A percentile compares a stretch with the other conserved stretches of the same genome.
phyloP scores from a whole-genome alignment of 2,888 invertebrate species.

The Agrotis puta region DNA sequence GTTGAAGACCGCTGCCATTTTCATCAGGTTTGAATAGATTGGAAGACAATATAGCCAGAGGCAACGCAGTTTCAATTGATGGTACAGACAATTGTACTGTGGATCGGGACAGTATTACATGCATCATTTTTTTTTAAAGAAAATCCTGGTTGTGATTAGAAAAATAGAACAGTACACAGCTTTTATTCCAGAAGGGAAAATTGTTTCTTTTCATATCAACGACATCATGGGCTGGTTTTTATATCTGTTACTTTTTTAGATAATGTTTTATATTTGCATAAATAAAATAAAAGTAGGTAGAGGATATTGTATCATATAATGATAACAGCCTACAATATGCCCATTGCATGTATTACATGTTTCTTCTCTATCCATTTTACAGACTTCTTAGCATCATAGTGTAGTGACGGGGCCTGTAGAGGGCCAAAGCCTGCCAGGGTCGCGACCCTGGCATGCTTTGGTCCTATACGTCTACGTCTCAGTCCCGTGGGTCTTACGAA shows the following conservation, averaged over 20 bases:
- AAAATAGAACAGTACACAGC: constrained; percentile 35
- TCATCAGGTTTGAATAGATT: constrained; percentile 67
- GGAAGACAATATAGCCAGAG: constrained; percentile 76
- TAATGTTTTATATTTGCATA: too few species aligned
- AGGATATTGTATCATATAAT: too few species aligned
- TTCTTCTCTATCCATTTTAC: too few species aligned
- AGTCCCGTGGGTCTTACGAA: too few species aligned
- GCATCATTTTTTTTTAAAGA: constrained; percentile 47
- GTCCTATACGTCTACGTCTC: too few species aligned
- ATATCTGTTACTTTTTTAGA: neutral
- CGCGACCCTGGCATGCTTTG: too few species aligned
- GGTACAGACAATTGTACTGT: constrained; percentile 54
- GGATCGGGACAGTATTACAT: constrained; percentile 35
- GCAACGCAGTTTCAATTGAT: constrained; percentile 66
- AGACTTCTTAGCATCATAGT: too few species aligned
- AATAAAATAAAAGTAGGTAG: too few species aligned
- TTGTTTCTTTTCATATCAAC: neutral
- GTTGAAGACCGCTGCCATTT: constrained; percentile 47
- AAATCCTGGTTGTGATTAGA: constrained; percentile 32
- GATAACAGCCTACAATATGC: too few species aligned
- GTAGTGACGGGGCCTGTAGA: too few species aligned
- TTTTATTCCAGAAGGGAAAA: constrained; percentile 4
- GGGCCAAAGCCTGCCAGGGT: too few species aligned
- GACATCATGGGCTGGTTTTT: neutral
- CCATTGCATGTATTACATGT: too few species aligned